Evolutionary conservation across 1,140 invertebrate genomes (phyloP).

Genomic region (Bombus breviceps): DNA sequence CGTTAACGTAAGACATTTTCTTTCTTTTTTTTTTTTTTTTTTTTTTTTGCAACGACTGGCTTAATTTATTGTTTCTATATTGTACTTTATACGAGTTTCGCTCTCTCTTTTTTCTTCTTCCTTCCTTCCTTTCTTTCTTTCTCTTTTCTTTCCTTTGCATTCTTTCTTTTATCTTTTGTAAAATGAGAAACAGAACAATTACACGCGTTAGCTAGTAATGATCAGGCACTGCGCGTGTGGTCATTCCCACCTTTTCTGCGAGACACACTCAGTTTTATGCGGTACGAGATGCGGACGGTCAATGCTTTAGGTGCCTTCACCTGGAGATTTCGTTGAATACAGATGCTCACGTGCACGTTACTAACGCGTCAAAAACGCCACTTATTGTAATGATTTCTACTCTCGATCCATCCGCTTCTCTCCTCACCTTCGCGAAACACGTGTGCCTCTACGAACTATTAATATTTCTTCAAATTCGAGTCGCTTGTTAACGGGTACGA

Average conservation of each 20-base stretch:
- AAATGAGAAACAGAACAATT: not conserved
- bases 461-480: not conserved
- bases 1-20: slow-evolving; percentile 61
- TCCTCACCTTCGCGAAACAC: not conserved
- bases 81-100: slow-evolving; percentile 54
- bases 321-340: slow-evolving; percentile 46
- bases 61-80: slow-evolving; percentile 74
- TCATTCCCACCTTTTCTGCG: slow-evolving; percentile 49
- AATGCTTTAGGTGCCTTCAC: slow-evolving; percentile 66
- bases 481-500: not conserved
- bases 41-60: slow-evolving; percentile 70
- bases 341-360: slow-evolving; percentile 12
- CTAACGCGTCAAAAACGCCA: not conserved
- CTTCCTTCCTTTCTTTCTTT: slow-evolving; percentile 30
- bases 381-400: not conserved
- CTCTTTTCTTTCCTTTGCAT: slow-evolving; percentile 30
- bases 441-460: slow-evolving; percentile 13
- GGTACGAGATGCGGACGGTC: slow-evolving; percentile 46
- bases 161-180: slow-evolving; percentile 6
- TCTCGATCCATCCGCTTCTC: not conserved
- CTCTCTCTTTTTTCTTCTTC: slow-evolving; percentile 37
- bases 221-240: slow-evolving; percentile 50
- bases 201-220: slow-evolving; percentile 36
- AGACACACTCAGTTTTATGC: slow-evolving; percentile 32
- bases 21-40: slow-evolving; percentile 30